Base-by-base conservation (phyloP, 1,140 invertebrate species). In the Magallana ariakensis region DNA sequence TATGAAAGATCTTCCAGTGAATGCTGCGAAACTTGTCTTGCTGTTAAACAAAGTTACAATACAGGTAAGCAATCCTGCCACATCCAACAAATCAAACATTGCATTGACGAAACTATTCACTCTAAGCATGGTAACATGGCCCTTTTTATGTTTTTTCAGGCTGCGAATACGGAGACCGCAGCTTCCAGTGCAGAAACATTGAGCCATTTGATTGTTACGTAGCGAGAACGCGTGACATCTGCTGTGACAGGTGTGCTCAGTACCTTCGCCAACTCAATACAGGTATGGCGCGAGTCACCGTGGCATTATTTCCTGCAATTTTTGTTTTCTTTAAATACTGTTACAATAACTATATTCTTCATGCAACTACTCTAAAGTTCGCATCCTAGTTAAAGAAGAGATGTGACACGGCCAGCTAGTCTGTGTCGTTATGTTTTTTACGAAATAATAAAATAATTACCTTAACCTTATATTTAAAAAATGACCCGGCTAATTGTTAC, bases 111-210 rank as follows among this genome's bases (percentile, higher is more conserved):
- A 46, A 46, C 33, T 46, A 5, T 46, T 46, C 2, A n/a, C n/a
- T n/a, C n/a, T n/a, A 46, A 46, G 33, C 33, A 46, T 46, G 3
- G 33, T 46, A 46, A 13, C n/a, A 16, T 56, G 85, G 85, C 89
- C 22, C 33, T 46, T 46, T 46, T 57, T 56, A 57, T n/a, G 9
- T 11, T 15, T 82, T 55, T 89, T 3, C 75, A 93, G 93, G 92
- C 6, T 93, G 93, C 89, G 93, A 93, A 82, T 93, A 92, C 55
- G 93, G 93, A 1, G 93, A 93, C 83, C 85, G 91, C 19, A 91
- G 90, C 6, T 87, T 88, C 26, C 90, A 91, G 57, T 93, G 92
- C 83, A 55, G 86, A 62, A 86, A 91, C 70, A 88, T 93, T 8
- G 81, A 91, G 62, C 85, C 92, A 10, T 90, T 86, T 81, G 92